Evolutionary conservation across 2,888 invertebrate genomes (phyloP).

Genomic region (Encarsia formosa): DNA sequence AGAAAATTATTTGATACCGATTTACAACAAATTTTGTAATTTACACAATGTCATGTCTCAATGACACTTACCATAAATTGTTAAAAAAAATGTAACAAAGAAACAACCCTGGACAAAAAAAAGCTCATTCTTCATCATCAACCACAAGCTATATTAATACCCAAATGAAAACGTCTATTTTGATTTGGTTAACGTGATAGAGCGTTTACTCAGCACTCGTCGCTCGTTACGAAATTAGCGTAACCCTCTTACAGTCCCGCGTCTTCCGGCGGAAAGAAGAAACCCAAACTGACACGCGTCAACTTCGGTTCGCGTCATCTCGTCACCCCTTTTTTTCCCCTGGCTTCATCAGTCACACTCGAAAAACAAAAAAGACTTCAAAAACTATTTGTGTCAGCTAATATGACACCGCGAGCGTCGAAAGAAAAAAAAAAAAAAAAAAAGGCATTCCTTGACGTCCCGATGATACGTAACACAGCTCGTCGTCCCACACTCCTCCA

Average conservation of each 20-base stretch:
- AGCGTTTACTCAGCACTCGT: constrained; percentile 20
- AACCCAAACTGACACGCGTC: constrained; percentile 32
- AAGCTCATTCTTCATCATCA: too few relatives aligned
- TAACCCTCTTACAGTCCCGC: constrained; percentile 18
- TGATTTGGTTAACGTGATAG: constrained; percentile 16
- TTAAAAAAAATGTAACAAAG: too few relatives aligned
- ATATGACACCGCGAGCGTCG: too few relatives aligned
- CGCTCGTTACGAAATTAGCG: constrained; percentile 21
- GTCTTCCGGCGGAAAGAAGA: constrained; percentile 9
- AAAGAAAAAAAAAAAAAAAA: neutral
- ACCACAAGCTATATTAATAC: constrained; percentile 18
- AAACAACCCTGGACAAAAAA: too few relatives aligned
- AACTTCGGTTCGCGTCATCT: constrained; percentile 41
- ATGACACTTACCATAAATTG: too few relatives aligned
- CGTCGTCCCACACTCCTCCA: constrained; percentile 7
- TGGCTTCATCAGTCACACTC: neutral
- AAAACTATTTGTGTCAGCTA: too few relatives aligned
- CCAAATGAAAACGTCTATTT: constrained; percentile 17
- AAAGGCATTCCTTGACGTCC: neutral
- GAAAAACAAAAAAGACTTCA: too few relatives aligned
- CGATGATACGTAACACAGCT: neutral
- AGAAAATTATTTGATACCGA: too few relatives aligned
- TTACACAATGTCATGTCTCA: too few relatives aligned
- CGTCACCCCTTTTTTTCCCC: constrained; percentile 29
- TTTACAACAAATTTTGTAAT: too few relatives aligned